Evolutionary conservation across 2,888 invertebrate species (phyloP).

Genomic region (Caenorhabditis sp.): DNA sequence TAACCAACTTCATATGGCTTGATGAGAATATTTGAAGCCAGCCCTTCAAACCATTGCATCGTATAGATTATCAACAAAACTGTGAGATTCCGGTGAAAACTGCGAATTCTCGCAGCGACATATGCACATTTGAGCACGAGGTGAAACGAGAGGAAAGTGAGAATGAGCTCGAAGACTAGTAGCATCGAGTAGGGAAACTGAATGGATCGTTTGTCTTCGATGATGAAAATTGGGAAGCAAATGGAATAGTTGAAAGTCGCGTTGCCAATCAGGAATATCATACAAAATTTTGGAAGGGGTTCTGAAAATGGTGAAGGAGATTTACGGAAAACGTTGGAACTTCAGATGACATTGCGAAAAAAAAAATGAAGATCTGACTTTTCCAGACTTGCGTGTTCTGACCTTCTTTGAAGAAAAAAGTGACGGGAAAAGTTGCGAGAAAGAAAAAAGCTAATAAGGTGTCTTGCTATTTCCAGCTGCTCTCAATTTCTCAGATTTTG

Average conservation of each 20-base stretch:
- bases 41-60: conserved; percentile 41
- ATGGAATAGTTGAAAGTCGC: conserved; percentile 24
- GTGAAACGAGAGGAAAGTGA: conserved; percentile 10
- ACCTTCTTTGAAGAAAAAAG: background rate
- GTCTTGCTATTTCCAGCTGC: conserved; percentile 23
- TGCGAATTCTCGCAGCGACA: conserved; percentile 25
- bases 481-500: background rate
- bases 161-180: conserved; percentile 17
- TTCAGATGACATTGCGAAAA: background rate
- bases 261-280: conserved; percentile 54
- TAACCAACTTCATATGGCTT: conserved; percentile 46
- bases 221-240: conserved; percentile 40
- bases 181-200: conserved; percentile 39
- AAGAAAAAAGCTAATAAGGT: background rate
- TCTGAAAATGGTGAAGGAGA: no score
- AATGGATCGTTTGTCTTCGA: conserved; percentile 23
- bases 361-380: background rate
- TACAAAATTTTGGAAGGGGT: background rate
- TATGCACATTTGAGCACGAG: conserved; percentile 27
- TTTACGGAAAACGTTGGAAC: no score
- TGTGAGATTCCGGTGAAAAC: conserved; percentile 40
- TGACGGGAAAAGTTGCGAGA: background rate
- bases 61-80: conserved; percentile 24
- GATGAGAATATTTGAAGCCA: conserved; percentile 26
- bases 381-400: background rate